Conservation (phyloP, 1,140 invertebrate species). For the Pachypeltis micranthus region DNA sequence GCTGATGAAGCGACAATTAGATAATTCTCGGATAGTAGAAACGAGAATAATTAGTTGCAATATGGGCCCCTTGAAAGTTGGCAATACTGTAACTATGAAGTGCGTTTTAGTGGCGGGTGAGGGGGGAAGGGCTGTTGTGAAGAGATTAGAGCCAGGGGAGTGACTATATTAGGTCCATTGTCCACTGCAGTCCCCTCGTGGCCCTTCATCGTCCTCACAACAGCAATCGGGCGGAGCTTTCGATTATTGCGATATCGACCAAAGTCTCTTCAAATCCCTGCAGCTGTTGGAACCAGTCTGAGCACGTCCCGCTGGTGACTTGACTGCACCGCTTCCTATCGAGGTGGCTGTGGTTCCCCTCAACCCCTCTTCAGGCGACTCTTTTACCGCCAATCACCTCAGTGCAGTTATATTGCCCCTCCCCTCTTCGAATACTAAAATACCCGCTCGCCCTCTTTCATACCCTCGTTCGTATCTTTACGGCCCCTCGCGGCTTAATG, state of each 20-base stretch:
- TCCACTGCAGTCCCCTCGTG: no score
- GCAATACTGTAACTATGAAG: no score
- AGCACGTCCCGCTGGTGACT: neutral
- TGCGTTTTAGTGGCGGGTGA: no score
- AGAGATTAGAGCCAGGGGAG: neutral
- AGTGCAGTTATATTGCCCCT: no score
- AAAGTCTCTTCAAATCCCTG: neutral
- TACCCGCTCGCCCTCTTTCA: neutral
- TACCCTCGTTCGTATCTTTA: slow-evolving; percentile 9
- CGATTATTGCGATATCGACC: neutral
- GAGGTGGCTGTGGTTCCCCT: neutral
- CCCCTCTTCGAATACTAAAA: slow-evolving; percentile 20
- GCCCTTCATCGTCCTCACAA: no score
- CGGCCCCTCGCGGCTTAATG: slow-evolving; percentile 2
- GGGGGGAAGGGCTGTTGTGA: neutral
- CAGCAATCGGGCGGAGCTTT: neutral
- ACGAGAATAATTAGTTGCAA: neutral
- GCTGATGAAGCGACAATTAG: neutral
- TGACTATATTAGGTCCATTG: neutral
- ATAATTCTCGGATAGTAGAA: neutral
- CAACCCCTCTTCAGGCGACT: no score
- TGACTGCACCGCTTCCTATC: neutral
- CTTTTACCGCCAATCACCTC: no score
- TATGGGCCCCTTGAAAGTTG: neutral
- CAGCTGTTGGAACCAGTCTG: neutral